These are phyloP conservation scores for Misgurnus anguillicaudatus DNA, from an alignment of 2,113 vertebrate genomes.

Conservation along the genomic window DNA sequence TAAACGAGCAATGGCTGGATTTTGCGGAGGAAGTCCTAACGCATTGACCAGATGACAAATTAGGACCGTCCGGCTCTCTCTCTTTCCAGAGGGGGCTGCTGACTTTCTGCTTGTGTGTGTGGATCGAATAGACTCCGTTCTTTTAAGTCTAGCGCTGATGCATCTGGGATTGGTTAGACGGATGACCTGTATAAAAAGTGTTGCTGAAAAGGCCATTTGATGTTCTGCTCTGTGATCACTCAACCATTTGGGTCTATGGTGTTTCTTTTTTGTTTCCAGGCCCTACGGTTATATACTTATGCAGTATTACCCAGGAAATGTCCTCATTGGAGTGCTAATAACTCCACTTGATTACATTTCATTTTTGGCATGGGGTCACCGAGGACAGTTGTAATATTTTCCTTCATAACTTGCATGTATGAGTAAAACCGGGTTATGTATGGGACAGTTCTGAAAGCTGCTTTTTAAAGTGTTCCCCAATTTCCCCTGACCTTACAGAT, in stretches of 20 bases:
- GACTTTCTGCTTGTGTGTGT: constrained; percentile 43
- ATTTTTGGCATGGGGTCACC: constrained; percentile 1
- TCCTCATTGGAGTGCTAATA: constrained; percentile 39
- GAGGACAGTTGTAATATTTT: too few species aligned
- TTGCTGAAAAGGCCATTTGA: constrained; percentile 56
- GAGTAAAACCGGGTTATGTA: too few species aligned
- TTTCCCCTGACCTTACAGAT: too few species aligned
- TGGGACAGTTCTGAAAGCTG: too few species aligned
- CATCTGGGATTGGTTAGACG: constrained; percentile 72
- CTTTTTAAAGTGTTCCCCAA: too few species aligned
- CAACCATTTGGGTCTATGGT: constrained; percentile 71
- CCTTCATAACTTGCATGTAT: too few species aligned
- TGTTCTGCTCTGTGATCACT: constrained; percentile 67
- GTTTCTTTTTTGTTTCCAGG: constrained; percentile 35
- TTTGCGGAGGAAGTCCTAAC: constrained; percentile 42
- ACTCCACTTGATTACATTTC: constrained; percentile 27
- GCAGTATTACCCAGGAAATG: background rate
- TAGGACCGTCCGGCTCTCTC: constrained; percentile 18
- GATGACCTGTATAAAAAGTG: constrained; percentile 68
- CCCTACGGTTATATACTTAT: constrained; percentile 1
- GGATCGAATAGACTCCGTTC: constrained; percentile 37
- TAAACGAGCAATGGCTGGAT: constrained; percentile 38
- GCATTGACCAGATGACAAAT: constrained; percentile 57
- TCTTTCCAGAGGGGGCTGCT: constrained; percentile 37
- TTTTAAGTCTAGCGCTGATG: constrained; percentile 46